Percentiles rank a stretch among this genome's conserved stretches.
Evolutionary conservation across 1,140 invertebrate species (phyloP).

Genomic region (Whitmania pigra): DNA sequence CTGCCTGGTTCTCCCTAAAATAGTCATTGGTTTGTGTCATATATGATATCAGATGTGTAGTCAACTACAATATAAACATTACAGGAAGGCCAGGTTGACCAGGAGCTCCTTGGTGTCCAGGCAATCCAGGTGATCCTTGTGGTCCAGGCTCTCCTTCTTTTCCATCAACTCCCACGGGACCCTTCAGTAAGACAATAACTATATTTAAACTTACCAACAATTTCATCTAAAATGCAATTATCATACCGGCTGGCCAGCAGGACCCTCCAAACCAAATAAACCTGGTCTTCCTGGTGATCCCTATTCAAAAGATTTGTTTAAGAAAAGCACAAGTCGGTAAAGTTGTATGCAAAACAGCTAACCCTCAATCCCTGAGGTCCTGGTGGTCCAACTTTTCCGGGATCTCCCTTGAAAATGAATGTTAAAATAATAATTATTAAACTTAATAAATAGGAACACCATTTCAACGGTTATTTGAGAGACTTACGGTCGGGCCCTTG

Average conservation of each 20-base stretch:
- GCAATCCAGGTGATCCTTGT: not conserved
- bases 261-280: not conserved
- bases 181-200: not conserved
- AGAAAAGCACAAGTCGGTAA: not conserved
- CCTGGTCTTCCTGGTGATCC: conserved; percentile 11
- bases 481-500: conserved; percentile 9
- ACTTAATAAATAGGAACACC: not conserved
- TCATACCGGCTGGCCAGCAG: conserved; percentile 10
- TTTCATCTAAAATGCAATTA: not conserved
- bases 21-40: not conserved
- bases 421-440: not conserved
- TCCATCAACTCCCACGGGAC: conserved; percentile 17
- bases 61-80: no score
- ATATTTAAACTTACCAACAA: not conserved
- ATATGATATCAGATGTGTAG: not conserved
- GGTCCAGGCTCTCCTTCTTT: conserved; percentile 20
- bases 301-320: not conserved
- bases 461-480: not conserved
- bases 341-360: not conserved
- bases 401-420: conserved; percentile 6
- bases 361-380: conserved; percentile 11
- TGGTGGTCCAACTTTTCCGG: conserved; percentile 9
- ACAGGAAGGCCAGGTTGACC: conserved; percentile 17
- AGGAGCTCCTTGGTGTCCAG: conserved; percentile 1
- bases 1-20: conserved; percentile 61